Conservation (phyloP, 2,888 invertebrate species). For the Pandemis cinnamomeana region DNA sequence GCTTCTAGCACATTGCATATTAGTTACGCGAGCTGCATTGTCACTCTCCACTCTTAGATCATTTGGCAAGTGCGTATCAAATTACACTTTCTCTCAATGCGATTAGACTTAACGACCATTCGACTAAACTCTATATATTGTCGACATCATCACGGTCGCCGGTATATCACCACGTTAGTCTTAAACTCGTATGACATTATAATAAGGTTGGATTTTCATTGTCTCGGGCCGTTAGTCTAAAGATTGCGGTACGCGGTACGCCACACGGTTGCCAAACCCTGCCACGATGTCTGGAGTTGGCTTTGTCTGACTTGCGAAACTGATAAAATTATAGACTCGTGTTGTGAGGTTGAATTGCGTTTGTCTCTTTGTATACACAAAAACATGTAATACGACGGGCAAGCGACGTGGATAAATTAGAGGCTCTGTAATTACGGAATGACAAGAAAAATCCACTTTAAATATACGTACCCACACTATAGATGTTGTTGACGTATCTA, state of each 20-base stretch:
- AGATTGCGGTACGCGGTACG: constrained; percentile 16
- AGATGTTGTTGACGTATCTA: background rate
- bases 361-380: constrained; percentile 11
- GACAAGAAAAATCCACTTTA: background rate
- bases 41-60: constrained; percentile 25
- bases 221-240: background rate
- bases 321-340: constrained; percentile 15
- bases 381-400: background rate
- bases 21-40: constrained; percentile 1
- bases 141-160: constrained; percentile 16
- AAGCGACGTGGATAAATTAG: background rate
- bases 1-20: background rate
- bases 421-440: background rate
- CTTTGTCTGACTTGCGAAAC: constrained; percentile 30
- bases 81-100: constrained; percentile 33
- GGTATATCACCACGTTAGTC: constrained; percentile 11
- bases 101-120: constrained; percentile 19
- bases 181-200: background rate
- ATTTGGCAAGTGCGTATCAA: constrained; percentile 35
- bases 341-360: constrained; percentile 10
- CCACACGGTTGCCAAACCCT: constrained; percentile 32
- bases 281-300: constrained; percentile 9
- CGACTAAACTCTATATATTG: constrained; percentile 17
- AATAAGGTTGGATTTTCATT: background rate
- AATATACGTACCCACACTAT: background rate